A percentile compares a stretch with the other conserved stretches of the same genome.
Evolutionary conservation across 2,797 vertebrate species (phyloP).

Genomic region (Smutsia gigantea): DNA sequence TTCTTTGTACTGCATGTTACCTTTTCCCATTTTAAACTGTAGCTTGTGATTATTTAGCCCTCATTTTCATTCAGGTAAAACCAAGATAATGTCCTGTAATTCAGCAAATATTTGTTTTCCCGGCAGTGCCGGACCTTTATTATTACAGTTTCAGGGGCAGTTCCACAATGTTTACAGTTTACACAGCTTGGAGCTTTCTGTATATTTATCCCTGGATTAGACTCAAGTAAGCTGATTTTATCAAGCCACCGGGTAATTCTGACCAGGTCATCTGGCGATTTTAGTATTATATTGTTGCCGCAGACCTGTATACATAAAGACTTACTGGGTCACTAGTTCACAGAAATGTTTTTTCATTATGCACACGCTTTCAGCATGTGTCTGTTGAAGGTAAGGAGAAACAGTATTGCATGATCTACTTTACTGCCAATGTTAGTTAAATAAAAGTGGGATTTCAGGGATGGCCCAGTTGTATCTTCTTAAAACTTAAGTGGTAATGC

Average conservation of each 20-base stretch:
- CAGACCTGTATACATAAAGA: conserved; percentile 69
- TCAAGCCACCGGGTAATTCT: conserved; percentile 78
- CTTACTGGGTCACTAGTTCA: conserved; percentile 58
- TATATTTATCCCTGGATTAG: conserved; percentile 73
- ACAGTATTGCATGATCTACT: neutral
- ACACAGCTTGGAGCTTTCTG: conserved; percentile 55
- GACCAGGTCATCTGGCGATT: conserved; percentile 71
- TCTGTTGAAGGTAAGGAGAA: conserved; percentile 69
- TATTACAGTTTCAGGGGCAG: conserved; percentile 40
- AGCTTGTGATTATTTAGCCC: conserved; percentile 15
- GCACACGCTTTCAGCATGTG: conserved; percentile 60
- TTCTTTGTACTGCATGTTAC: neutral
- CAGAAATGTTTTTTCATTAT: conserved; percentile 54
- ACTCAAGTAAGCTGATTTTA: conserved; percentile 81
- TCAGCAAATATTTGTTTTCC: conserved; percentile 65
- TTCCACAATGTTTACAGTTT: conserved; percentile 66
- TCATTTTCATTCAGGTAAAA: conserved; percentile 51
- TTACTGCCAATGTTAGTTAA: conserved; percentile 39
- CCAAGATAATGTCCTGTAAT: conserved; percentile 1
- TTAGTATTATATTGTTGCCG: conserved; percentile 62
- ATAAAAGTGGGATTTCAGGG: conserved; percentile 31
- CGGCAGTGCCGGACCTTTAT: neutral
- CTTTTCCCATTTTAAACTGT: neutral
- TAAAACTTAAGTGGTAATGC: neutral
- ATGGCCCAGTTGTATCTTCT: neutral